phyloP scores from a whole-genome alignment of 2,888 invertebrate genomes.

The Carterocephalus palaemon region DNA sequence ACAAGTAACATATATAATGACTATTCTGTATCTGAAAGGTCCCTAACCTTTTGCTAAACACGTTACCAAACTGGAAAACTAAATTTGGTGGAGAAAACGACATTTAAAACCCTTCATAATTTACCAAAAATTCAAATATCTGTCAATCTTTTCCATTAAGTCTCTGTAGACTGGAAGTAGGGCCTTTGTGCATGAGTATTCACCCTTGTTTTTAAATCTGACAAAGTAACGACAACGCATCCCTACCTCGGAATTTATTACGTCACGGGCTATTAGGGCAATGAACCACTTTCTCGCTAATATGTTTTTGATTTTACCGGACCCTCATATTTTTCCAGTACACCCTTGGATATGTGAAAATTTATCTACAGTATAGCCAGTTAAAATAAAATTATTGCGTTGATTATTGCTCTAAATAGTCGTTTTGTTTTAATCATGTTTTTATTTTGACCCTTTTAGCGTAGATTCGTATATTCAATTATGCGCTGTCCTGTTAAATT shows the following conservation, averaged over 20 bases:
- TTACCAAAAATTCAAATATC: not conserved
- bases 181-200: constrained; percentile 9
- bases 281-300: constrained; percentile 40
- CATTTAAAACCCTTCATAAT: too few relatives aligned
- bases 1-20: too few relatives aligned
- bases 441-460: not conserved
- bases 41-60: too few relatives aligned
- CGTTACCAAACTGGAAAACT: too few relatives aligned
- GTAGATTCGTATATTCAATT: not conserved
- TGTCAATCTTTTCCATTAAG: constrained; percentile 15
- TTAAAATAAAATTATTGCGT: constrained; percentile 14
- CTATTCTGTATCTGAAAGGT: too few relatives aligned
- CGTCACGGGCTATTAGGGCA: constrained; percentile 52
- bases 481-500: not conserved
- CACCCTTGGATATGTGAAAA: constrained; percentile 10
- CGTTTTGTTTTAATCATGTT: constrained; percentile 1
- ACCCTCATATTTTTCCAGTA: constrained; percentile 14
- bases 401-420: constrained; percentile 15
- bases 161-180: constrained; percentile 9
- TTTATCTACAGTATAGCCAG: constrained; percentile 10
- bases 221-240: constrained; percentile 32
- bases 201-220: constrained; percentile 40
- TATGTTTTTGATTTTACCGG: constrained; percentile 36
- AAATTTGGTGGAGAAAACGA: too few relatives aligned
- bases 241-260: constrained; percentile 45